Percentiles rank a stretch among this genome's conserved stretches.
phyloP scores from a whole-genome alignment of 2,888 invertebrate species.

The Limnephilus lunatus region DNA sequence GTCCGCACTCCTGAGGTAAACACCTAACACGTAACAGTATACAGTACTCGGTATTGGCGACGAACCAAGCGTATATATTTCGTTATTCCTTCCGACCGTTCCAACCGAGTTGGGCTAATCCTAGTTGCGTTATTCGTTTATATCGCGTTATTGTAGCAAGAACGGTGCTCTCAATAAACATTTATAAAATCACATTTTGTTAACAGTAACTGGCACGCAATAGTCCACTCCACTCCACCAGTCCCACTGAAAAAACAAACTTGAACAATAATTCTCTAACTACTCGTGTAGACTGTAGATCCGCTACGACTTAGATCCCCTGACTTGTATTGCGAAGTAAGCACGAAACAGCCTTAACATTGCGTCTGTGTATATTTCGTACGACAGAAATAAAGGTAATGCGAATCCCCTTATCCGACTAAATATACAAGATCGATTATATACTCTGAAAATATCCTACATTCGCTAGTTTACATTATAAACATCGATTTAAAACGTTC shows the following conservation, averaged over 20 bases:
- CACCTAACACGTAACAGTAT: slow-evolving; percentile 35
- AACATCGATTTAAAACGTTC: slow-evolving; percentile 65
- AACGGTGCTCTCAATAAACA: slow-evolving; percentile 60
- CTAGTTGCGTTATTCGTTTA: slow-evolving; percentile 56
- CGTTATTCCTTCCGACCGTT: slow-evolving; percentile 49
- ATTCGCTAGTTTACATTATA: slow-evolving; percentile 59
- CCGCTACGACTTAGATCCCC: slow-evolving; percentile 13
- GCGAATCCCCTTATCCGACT: slow-evolving; percentile 35
- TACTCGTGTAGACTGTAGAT: slow-evolving; percentile 17
- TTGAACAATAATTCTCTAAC: slow-evolving; percentile 36
- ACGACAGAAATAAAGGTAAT: not conserved
- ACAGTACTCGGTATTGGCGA: slow-evolving; percentile 52
- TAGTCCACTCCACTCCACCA: slow-evolving; percentile 14
- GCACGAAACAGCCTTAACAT: slow-evolving; percentile 40
- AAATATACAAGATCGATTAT: slow-evolving; percentile 50
- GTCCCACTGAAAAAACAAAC: slow-evolving; percentile 3
- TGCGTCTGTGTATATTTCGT: slow-evolving; percentile 25
- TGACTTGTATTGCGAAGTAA: slow-evolving; percentile 22
- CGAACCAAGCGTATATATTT: slow-evolving; percentile 56
- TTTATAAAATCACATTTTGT: slow-evolving; percentile 58
- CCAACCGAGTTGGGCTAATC: slow-evolving; percentile 53
- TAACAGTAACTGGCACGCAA: slow-evolving; percentile 22
- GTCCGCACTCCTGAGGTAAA: slow-evolving; percentile 12
- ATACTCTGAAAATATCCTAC: slow-evolving; percentile 62
- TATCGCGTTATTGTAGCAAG: slow-evolving; percentile 46